Conservation (phyloP, 2,888 invertebrate genomes). For the Cyrtodaria siliqua region DNA sequence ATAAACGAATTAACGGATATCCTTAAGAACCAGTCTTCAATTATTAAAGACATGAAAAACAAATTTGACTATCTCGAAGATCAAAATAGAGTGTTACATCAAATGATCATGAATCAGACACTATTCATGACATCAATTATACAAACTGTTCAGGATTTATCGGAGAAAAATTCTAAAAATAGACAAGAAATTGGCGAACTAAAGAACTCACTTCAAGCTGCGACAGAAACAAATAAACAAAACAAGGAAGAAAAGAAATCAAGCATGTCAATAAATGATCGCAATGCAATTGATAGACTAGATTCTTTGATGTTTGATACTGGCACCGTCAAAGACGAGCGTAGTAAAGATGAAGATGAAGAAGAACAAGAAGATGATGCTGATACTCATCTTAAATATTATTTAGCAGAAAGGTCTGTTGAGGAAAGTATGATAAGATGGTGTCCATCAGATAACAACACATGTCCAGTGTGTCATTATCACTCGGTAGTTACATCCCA, state of each 20-base stretch:
- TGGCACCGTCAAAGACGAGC: background rate
- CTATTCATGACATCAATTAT: slow-evolving; percentile 75
- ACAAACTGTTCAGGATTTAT: slow-evolving; percentile 71
- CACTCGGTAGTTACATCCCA: slow-evolving; percentile 19
- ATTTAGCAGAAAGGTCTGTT: slow-evolving; percentile 9
- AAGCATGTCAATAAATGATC: background rate
- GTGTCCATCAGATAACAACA: slow-evolving; percentile 34
- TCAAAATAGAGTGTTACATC: slow-evolving; percentile 74
- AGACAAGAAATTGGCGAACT: slow-evolving; percentile 58
- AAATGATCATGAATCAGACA: slow-evolving; percentile 78
- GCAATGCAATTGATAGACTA: slow-evolving; percentile 9
- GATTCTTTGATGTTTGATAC: slow-evolving; percentile 18
- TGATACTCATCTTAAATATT: slow-evolving; percentile 14
- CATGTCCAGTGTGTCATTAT: slow-evolving; percentile 42
- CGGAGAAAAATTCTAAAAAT: slow-evolving; percentile 69
- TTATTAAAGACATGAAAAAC: slow-evolving; percentile 64
- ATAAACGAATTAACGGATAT: slow-evolving; percentile 70
- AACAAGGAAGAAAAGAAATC: background rate
- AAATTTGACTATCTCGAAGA: slow-evolving; percentile 72
- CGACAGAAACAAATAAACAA: slow-evolving; percentile 1
- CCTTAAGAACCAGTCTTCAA: slow-evolving; percentile 70
- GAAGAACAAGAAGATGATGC: slow-evolving; percentile 10
- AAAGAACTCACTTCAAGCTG: slow-evolving; percentile 24
- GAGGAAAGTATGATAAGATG: slow-evolving; percentile 28
- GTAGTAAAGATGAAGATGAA: slow-evolving; percentile 2